Evolutionary conservation across 2,888 invertebrate genomes (phyloP).

Genomic region (Aproaerema taeniolella): DNA sequence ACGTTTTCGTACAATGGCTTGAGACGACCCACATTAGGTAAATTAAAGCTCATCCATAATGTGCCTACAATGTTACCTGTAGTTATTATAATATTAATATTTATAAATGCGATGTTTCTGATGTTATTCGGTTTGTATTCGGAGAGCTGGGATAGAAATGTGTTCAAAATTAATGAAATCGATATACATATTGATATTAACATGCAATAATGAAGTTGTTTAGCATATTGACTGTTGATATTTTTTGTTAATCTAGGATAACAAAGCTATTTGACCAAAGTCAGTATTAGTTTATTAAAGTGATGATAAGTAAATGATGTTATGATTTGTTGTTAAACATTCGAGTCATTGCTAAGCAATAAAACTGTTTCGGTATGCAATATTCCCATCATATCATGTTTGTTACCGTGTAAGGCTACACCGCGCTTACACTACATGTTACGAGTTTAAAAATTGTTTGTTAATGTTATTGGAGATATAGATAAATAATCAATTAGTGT

Average conservation of each 20-base stretch:
- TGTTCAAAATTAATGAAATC: slow-evolving; percentile 66
- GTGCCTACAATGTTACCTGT: slow-evolving; percentile 77
- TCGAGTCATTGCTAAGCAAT: slow-evolving; percentile 61
- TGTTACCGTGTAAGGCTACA: slow-evolving; percentile 44
- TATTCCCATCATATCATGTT: slow-evolving; percentile 64
- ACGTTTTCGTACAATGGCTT: slow-evolving; percentile 3
- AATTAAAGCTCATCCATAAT: slow-evolving; percentile 65
- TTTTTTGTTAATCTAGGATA: slow-evolving; percentile 73
- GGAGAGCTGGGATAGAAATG: slow-evolving; percentile 61
- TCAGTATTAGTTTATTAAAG: slow-evolving; percentile 74
- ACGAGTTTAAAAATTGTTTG: slow-evolving; percentile 67
- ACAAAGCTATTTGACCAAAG: slow-evolving; percentile 78
- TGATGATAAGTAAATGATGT: slow-evolving; percentile 53
- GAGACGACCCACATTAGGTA: slow-evolving; percentile 33
- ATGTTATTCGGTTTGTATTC: slow-evolving; percentile 51
- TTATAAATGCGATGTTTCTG: slow-evolving; percentile 40
- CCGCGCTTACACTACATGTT: too few relatives aligned
- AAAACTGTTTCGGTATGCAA: slow-evolving; percentile 51
- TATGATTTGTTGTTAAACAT: slow-evolving; percentile 51
- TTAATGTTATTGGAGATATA: slow-evolving; percentile 72
- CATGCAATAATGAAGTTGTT: slow-evolving; percentile 65
- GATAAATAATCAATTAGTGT: slow-evolving; percentile 68
- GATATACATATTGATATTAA: slow-evolving; percentile 59
- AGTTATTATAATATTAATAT: slow-evolving; percentile 52
- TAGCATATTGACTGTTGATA: slow-evolving; percentile 74